phyloP scores from a whole-genome alignment of 2,797 vertebrate genomes.

The Falco novaeseelandiae region DNA sequence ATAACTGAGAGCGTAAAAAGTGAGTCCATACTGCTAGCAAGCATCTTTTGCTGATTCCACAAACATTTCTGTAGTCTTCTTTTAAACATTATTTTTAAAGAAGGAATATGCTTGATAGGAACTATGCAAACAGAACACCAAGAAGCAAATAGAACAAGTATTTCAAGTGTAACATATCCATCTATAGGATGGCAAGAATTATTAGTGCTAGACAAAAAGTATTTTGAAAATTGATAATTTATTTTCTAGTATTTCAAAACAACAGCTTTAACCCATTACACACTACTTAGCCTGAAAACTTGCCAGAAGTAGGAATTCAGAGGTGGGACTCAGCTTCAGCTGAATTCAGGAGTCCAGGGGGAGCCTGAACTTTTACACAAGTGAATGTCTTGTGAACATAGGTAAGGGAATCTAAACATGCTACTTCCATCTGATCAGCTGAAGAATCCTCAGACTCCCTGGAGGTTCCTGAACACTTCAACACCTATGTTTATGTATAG shows the following conservation, averaged over 20 bases:
- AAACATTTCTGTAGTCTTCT: not conserved
- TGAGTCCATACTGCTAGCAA: not conserved
- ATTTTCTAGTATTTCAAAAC: not conserved
- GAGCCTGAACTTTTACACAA: not conserved
- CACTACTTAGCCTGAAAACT: not conserved
- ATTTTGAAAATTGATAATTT: not conserved
- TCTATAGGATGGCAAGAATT: not conserved
- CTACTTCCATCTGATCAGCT: not conserved
- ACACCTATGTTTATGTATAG: not conserved
- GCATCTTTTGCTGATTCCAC: not conserved
- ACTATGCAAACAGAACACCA: not conserved
- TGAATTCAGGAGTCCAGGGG: not conserved
- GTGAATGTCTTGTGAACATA: not conserved
- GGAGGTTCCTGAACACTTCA: not conserved
- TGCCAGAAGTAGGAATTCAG: not conserved
- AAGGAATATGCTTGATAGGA: not conserved
- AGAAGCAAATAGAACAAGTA: not conserved
- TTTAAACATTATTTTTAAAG: not conserved
- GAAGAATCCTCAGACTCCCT: not conserved
- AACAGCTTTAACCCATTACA: not conserved
- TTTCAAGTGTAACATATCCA: not conserved
- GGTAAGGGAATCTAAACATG: not conserved
- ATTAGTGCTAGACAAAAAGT: not conserved
- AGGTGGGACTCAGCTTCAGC: not conserved
- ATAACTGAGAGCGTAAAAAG: not conserved